Conservation (phyloP, 2,888 invertebrate genomes). For the Peribatodes rhomboidaria region DNA sequence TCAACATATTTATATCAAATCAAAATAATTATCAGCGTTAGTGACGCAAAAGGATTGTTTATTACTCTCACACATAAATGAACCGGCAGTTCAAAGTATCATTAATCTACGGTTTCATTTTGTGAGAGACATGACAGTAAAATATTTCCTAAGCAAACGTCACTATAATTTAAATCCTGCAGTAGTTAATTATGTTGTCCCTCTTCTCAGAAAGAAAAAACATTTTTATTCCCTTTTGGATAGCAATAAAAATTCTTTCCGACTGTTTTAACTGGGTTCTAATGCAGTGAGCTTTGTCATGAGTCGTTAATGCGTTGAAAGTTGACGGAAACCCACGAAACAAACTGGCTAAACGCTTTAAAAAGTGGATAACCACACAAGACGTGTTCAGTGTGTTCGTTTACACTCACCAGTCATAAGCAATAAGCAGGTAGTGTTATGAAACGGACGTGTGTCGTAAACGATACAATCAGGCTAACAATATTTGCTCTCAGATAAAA, state of each 20-base stretch:
- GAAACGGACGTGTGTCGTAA: constrained; percentile 67
- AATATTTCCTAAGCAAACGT: constrained; percentile 49
- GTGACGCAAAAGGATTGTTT: neutral
- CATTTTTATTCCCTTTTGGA: constrained; percentile 71
- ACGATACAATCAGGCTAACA: constrained; percentile 71
- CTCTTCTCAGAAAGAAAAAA: constrained; percentile 66
- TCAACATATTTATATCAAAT: neutral
- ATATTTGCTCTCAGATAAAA: constrained; percentile 80
- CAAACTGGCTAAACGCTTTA: constrained; percentile 49
- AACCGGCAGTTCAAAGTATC: constrained; percentile 9
- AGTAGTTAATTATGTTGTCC: constrained; percentile 67
- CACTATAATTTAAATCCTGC: constrained; percentile 51
- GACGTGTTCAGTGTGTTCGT: constrained; percentile 55
- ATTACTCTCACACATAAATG: neutral
- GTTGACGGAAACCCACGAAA: constrained; percentile 25
- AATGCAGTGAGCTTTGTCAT: constrained; percentile 61
- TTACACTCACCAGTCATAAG: constrained; percentile 57
- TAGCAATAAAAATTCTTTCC: constrained; percentile 77
- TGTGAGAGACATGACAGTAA: constrained; percentile 43
- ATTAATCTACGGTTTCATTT: constrained; percentile 22
- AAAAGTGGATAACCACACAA: constrained; percentile 53
- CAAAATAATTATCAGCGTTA: neutral
- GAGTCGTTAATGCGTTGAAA: constrained; percentile 30
- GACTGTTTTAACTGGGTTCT: constrained; percentile 70
- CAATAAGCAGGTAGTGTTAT: constrained; percentile 57